phyloP scores from a whole-genome alignment of 2,113 vertebrate genomes.

The Takifugu flavidus region DNA sequence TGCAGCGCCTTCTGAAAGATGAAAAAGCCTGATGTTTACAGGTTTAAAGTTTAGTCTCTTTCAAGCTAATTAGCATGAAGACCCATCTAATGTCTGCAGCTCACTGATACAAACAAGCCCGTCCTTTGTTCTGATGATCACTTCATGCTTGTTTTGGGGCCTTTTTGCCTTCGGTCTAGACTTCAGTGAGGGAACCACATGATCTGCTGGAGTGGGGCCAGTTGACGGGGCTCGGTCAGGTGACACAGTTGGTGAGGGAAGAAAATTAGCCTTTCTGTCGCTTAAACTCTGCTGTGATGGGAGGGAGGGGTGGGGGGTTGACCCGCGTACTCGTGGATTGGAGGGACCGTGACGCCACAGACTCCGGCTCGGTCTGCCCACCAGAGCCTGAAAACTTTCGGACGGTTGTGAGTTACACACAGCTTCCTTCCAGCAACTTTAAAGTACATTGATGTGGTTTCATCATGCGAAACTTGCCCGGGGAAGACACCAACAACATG shows the following conservation, averaged over 20 bases:
- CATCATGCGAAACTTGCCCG: too few relatives aligned
- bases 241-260: conserved; percentile 12
- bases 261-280: not conserved
- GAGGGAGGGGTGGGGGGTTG: not conserved
- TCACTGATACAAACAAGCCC: conserved; percentile 3
- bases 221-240: conserved; percentile 28
- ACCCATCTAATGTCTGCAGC: not conserved
- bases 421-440: conserved; percentile 6
- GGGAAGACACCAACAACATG: conserved; percentile 25
- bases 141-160: conserved; percentile 5
- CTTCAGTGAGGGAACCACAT: conserved; percentile 30
- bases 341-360: not conserved
- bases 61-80: not conserved
- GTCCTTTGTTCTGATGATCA: conserved; percentile 1
- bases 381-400: not conserved
- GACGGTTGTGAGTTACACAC: conserved; percentile 19
- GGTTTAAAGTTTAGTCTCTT: not conserved
- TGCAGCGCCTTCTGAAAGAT: too few relatives aligned
- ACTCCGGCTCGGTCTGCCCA: not conserved
- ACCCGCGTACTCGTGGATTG: conserved; percentile 4
- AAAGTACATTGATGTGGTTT: conserved; percentile 5
- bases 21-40: too few relatives aligned
- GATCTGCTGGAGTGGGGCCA: conserved; percentile 31
- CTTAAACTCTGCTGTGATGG: not conserved
- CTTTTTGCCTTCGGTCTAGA: not conserved